Evolutionary conservation across 2,797 vertebrate genomes (phyloP), one percentile per base, ranked within the genome.

Genomic region (Platalea minor): DNA sequence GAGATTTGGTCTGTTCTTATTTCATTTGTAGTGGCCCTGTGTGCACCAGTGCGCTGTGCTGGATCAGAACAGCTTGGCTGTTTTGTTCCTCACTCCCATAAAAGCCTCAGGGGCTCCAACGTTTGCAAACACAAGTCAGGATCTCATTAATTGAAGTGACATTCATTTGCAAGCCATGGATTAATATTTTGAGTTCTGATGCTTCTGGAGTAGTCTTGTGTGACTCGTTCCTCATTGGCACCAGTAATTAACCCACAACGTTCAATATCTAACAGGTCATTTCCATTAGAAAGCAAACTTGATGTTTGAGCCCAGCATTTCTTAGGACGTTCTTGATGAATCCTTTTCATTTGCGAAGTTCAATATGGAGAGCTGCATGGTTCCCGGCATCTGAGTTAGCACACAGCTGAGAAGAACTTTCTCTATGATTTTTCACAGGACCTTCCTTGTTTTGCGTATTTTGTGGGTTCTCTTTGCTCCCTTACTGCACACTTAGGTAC

Each of bases 231-330:
- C 29, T 77, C 43, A 11, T 4, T 83, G 57, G 67, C 76, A 96
- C 28, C 61, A 69, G 73, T 69, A 79, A 51, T 81, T 95, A 90
- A 92, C 41, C 63, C 73, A 57, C 57, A 51, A 13, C n/a, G 13
- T 80, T 77, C 89, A 87, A 51, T 80, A 83, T 64, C 56, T 65
- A 72, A 72, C 29, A 75, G 73, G 65, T 84, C 10, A 83, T 92
- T 92, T 95, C 68, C 81, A 83, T 69, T 59, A 92, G 61, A 91
- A 94, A 93, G 81, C 28, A 77, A 80, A 89, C 43, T 24, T 72
- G 14, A 28, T 85, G 39, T 93, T 56, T 78, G 61, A 91, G 65
- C 18, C 61, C 29, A 41, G 54, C 15, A 26, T 78, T 95, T 84
- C 48, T 91, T 46, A 75, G 46, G 39, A 48, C 45, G 19, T 29